Conservation (phyloP, 2,797 vertebrate genomes). For the Mallotus villosus region DNA sequence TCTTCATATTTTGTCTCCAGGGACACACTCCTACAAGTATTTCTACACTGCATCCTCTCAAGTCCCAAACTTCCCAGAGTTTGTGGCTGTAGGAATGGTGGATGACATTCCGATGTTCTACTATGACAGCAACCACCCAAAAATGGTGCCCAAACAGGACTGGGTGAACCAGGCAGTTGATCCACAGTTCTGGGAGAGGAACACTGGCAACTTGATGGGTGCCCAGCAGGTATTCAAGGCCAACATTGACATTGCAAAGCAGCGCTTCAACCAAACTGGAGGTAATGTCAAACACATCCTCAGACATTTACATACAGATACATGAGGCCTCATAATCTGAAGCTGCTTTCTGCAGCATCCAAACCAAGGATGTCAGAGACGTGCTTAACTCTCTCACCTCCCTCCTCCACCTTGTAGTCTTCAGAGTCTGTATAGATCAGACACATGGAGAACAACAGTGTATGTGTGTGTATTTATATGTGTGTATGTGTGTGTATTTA, state of each 20-base stretch:
- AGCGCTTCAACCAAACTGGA: constrained; percentile 52
- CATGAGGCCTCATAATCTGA: too few relatives aligned
- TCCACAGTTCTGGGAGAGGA: constrained; percentile 14
- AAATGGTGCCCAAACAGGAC: neutral
- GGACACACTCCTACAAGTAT: constrained; percentile 40
- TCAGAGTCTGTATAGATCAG: too few relatives aligned
- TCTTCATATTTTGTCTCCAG: too few relatives aligned
- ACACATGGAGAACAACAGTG: too few relatives aligned
- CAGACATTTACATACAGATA: too few relatives aligned
- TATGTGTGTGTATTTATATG: too few relatives aligned
- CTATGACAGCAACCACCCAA: constrained; percentile 49
- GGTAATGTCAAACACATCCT: constrained; percentile 13
- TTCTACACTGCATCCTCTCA: constrained; percentile 34
- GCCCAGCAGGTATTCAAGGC: accelerated
- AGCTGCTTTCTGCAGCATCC: too few relatives aligned
- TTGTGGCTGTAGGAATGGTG: constrained; percentile 32
- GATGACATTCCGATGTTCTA: neutral
- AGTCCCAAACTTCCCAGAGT: constrained; percentile 56
- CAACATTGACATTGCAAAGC: neutral
- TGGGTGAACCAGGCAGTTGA: constrained; percentile 37
- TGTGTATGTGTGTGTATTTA: too few relatives aligned
- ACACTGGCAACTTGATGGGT: accelerated
- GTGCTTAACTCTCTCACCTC: too few relatives aligned
- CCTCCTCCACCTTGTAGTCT: too few relatives aligned
- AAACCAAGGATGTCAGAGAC: too few relatives aligned